phyloP scores from a whole-genome alignment of 1,140 invertebrate species.

The Charaxes varanes region DNA sequence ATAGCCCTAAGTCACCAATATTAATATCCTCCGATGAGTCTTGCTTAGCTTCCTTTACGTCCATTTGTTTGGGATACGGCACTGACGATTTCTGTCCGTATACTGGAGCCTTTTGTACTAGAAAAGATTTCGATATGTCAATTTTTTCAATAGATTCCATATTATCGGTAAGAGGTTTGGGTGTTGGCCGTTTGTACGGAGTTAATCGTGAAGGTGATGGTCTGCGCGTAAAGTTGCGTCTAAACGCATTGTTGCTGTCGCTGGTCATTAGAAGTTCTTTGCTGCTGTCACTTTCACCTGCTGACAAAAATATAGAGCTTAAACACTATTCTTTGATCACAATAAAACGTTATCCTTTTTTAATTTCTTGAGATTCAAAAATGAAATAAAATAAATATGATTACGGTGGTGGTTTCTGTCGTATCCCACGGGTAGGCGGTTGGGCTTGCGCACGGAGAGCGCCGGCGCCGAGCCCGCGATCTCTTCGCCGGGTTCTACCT shows the following conservation, averaged over 20 bases:
- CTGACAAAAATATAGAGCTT: background rate
- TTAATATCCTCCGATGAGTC: slow-evolving; percentile 26
- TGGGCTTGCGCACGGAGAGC: slow-evolving; percentile 42
- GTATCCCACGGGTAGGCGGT: slow-evolving; percentile 19
- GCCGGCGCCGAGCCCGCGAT: slow-evolving; percentile 54
- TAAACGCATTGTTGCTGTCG: slow-evolving; percentile 47
- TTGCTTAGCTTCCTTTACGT: slow-evolving; percentile 13
- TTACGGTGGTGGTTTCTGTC: slow-evolving; percentile 22
- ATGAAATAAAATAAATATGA: slow-evolving; percentile 2
- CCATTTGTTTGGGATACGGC: slow-evolving; percentile 12
- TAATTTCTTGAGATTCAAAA: too few relatives aligned
- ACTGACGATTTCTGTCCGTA: too few relatives aligned
- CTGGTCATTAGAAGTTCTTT: slow-evolving; percentile 59
- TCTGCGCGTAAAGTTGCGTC: slow-evolving; percentile 50
- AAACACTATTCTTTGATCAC: background rate
- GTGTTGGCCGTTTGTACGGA: slow-evolving; percentile 39
- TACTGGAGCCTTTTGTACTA: background rate
- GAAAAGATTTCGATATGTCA: slow-evolving; percentile 5
- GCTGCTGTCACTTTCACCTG: slow-evolving; percentile 44
- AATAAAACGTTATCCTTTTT: too few relatives aligned
- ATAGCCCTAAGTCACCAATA: slow-evolving; percentile 21
- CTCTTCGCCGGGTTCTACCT: slow-evolving; percentile 49
- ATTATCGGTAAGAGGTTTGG: slow-evolving; percentile 20
- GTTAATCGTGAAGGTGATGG: slow-evolving; percentile 47
- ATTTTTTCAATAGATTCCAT: slow-evolving; percentile 3